Evolutionary conservation across 2,888 invertebrate species (phyloP), one percentile per base, ranked within the genome.

Genomic region (Punctoribates punctum): DNA sequence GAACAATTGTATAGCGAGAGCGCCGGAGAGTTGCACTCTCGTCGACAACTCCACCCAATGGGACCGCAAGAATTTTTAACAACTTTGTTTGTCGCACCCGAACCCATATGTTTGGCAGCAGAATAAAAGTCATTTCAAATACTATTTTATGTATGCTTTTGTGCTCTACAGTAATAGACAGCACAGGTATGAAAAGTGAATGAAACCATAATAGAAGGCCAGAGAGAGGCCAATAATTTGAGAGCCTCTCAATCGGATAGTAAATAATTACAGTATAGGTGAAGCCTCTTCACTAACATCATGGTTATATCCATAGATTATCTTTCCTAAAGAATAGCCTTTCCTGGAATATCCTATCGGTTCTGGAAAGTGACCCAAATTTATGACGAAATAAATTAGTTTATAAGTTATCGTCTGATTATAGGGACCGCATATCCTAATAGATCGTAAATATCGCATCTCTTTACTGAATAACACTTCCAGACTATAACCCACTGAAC

Each of bases 61-160:
- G 60, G 60, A 20, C 60, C 60, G 11, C 60, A 60, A 60, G 6
- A 54, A 60, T 60, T 60, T 60, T 60, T 60, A 60, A 60, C 60
- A 60, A 60, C 60, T 60, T 60, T 60, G 60, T 60, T 60, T n/a
- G 60, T 60, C 60, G 60, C 54, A 54, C 60, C 60, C 60, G 60
- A 25, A 60, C 25, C 25, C 25, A 60, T 60, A 60, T 25, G 25
- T 25, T 54, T 54, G 8, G 54, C n/a, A n/a, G n/a, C n/a, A n/a
- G n/a, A n/a, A 17, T 6, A 54, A 54, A 54, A 54, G 54, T 54
- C 20, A 54, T 11, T 54, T 54, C 17, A 8, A 54, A 60, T 60
- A 60, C 25, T 4, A 9, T 42, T 42, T 42, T 11, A 15, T 60
- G 20, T 60, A 25, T 23, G 25, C 17, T 20, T n/a, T 60, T 23